Conservation (phyloP, 2,888 invertebrate species). For the Boloria selene region DNA sequence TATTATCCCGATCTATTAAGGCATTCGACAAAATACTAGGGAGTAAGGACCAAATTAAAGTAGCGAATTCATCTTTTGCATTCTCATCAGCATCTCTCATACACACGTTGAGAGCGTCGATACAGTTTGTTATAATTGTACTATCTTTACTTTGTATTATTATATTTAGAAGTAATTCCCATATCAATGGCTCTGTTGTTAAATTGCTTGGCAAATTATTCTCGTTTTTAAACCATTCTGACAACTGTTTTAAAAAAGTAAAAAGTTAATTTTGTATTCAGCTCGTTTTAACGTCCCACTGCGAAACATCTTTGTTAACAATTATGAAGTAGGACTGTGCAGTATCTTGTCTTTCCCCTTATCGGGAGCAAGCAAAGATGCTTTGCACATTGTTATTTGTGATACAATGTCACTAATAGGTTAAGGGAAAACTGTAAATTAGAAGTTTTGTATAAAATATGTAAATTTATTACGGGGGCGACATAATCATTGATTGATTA, state of each 20-base stretch:
- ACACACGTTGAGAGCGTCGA: slow-evolving; percentile 57
- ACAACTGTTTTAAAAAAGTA: slow-evolving; percentile 49
- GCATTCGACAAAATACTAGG: slow-evolving; percentile 63
- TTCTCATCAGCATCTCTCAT: slow-evolving; percentile 57
- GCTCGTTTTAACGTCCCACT: too few relatives aligned
- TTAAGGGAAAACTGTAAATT: too few relatives aligned
- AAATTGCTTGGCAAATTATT: slow-evolving; percentile 64
- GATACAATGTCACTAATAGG: too few relatives aligned
- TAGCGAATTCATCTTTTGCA: slow-evolving; percentile 55
- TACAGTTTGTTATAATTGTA: slow-evolving; percentile 56
- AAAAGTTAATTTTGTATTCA: too few relatives aligned
- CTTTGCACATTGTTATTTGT: too few relatives aligned
- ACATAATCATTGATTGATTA: too few relatives aligned
- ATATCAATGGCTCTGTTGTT: slow-evolving; percentile 56
- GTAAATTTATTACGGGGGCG: too few relatives aligned
- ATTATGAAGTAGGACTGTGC: too few relatives aligned
- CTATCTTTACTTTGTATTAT: slow-evolving; percentile 54
- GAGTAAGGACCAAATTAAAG: slow-evolving; percentile 60
- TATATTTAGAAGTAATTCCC: slow-evolving; percentile 66
- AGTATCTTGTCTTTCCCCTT: too few relatives aligned
- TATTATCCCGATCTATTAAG: slow-evolving; percentile 57
- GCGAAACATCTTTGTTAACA: too few relatives aligned
- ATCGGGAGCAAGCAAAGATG: too few relatives aligned
- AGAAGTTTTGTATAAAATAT: too few relatives aligned
- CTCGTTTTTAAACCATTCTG: slow-evolving; percentile 70